phyloP scores from a whole-genome alignment of 2,113 vertebrate species.

The Spermophilus dauricus region DNA sequence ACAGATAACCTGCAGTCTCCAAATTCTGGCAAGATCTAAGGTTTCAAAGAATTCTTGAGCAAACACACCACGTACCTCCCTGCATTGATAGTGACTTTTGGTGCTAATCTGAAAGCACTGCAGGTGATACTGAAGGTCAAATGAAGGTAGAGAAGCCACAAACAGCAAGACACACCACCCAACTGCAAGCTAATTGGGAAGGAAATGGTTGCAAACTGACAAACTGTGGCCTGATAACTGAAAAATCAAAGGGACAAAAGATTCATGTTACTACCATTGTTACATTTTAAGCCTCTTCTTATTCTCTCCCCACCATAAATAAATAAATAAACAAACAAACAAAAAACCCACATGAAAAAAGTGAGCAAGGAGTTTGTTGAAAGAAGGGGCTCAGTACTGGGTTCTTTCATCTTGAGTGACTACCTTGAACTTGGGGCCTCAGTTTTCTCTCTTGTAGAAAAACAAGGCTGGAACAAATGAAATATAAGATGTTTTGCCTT shows the following conservation, averaged over 20 bases:
- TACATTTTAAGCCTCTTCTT: no score
- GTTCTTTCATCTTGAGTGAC: neutral
- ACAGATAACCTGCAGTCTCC: slow-evolving; percentile 10
- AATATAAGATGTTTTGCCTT: neutral
- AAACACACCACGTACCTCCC: slow-evolving; percentile 60
- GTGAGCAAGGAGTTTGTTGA: rapidly evolving
- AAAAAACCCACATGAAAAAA: neutral
- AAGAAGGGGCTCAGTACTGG: neutral
- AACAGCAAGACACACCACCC: slow-evolving; percentile 72
- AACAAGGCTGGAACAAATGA: neutral
- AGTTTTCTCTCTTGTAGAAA: neutral
- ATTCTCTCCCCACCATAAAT: no score
- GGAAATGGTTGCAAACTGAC: slow-evolving; percentile 80
- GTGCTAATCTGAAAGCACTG: slow-evolving; percentile 72
- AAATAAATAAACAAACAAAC: no score
- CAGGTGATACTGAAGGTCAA: slow-evolving; percentile 83
- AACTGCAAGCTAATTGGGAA: slow-evolving; percentile 78
- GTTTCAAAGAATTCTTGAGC: slow-evolving; percentile 72
- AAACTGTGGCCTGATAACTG: slow-evolving; percentile 71
- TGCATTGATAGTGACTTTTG: slow-evolving; percentile 74
- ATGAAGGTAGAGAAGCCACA: slow-evolving; percentile 74
- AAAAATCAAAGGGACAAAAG: slow-evolving; percentile 76
- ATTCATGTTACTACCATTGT: slow-evolving; percentile 28
- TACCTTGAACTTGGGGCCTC: neutral
- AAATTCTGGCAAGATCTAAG: neutral